Conservation (phyloP, 2,888 invertebrate genomes). For the Tetheella fluctuosa region DNA sequence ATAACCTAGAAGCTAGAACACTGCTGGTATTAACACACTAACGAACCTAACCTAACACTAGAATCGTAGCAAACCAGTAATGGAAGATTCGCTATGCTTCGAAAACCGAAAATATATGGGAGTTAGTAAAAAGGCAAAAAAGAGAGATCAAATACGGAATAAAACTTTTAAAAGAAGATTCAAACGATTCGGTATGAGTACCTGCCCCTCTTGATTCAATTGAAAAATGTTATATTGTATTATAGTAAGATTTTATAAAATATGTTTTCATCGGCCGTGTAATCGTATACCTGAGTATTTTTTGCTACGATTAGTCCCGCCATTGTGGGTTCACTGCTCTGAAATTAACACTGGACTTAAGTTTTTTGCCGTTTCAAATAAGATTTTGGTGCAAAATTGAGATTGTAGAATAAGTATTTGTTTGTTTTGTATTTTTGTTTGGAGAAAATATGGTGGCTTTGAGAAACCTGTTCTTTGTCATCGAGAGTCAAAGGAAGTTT, state of each 20-base stretch:
- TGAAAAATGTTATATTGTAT: neutral
- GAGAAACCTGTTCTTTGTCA: no score
- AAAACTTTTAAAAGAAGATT: no score
- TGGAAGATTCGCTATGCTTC: no score
- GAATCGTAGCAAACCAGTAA: no score
- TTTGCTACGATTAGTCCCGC: conserved; percentile 48
- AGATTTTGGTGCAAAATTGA: conserved; percentile 14
- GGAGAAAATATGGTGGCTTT: neutral
- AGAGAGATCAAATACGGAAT: no score
- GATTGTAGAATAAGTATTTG: conserved; percentile 10
- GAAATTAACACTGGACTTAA: conserved; percentile 23
- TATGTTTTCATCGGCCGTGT: neutral
- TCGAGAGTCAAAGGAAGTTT: no score
- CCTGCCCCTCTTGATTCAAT: neutral
- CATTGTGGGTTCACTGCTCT: conserved; percentile 38
- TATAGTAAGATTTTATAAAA: conserved; percentile 1
- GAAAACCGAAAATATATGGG: no score
- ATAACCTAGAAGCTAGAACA: no score
- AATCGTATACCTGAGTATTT: conserved; percentile 24
- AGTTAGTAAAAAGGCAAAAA: no score
- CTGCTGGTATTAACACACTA: no score
- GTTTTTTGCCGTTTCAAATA: conserved; percentile 12
- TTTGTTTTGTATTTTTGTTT: conserved; percentile 10
- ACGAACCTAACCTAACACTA: no score
- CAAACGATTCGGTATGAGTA: no score